Conservation (phyloP, 1,140 invertebrate species). For the Drosophila persimilis region DNA sequence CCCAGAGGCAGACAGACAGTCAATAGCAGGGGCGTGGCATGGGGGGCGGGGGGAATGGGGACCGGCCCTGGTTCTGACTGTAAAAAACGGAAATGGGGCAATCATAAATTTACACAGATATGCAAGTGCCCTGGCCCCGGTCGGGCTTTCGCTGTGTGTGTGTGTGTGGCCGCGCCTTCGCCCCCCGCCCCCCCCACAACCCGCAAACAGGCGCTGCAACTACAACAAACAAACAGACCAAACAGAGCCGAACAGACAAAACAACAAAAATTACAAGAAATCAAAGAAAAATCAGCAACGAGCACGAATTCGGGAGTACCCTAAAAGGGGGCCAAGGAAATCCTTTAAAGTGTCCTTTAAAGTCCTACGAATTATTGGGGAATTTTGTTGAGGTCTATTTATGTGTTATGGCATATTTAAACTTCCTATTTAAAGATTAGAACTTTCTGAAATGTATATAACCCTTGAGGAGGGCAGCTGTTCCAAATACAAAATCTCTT, state of each 20-base stretch:
- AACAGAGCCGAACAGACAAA: neutral
- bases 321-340: neutral
- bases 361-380: too few species aligned
- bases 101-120: conserved; percentile 83
- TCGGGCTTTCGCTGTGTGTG: conserved; percentile 25
- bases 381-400: too few species aligned
- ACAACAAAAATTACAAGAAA: too few species aligned
- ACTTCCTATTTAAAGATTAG: too few species aligned
- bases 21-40: conserved; percentile 60
- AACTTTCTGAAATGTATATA: too few species aligned
- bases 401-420: too few species aligned
- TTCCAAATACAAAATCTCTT: conserved; percentile 47
- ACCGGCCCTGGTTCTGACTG: conserved; percentile 37
- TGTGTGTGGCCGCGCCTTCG: conserved; percentile 15
- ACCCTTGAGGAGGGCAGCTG: neutral
- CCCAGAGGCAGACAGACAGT: conserved; percentile 53
- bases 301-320: neutral
- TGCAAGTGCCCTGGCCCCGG: conserved; percentile 65
- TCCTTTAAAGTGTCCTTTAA: too few species aligned
- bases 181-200: conserved; percentile 16
- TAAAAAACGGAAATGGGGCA: conserved; percentile 82
- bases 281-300: neutral
- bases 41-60: too few species aligned
- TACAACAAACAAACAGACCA: conserved; percentile 21
- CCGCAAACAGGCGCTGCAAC: conserved; percentile 9